Evolutionary conservation across 2,888 invertebrate species (phyloP), one percentile per base, ranked within the genome.

Genomic region (Nomada goodeniana): DNA sequence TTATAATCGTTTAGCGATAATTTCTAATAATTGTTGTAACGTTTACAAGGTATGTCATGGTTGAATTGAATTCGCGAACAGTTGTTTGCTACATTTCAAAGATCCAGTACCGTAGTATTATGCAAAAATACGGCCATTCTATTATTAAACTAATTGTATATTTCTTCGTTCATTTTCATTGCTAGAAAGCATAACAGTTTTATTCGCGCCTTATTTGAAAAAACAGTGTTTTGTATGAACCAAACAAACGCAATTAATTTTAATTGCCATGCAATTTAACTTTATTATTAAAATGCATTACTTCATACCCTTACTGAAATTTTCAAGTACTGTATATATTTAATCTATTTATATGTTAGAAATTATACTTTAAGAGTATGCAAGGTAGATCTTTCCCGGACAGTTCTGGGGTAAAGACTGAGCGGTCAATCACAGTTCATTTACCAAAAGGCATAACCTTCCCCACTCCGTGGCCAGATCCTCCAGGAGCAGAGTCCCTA

Each of bases 1-100:
- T 42, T 7, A 42, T 47, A 63, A 63, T 63, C 44, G 44, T 63
- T 47, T 63, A 18, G 11, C 20, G 23, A 47, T 63, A 44, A 63
- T 15, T 47, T 63, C 20, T 7, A 26, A 23, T 29, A 50, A 65
- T 26, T 15, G 50, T 5, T 18, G 50, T 13, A 13, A 50, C 4
- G 4, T 18, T 50, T 50, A 18, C 5, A 13, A 50, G 5, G 50
- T 18, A n/a, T 18, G 7, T 4, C n/a, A 9, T 23, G 11, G 63
- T 15, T 18, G 13, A 18, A 5, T 18, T 50, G 18, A 50, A 50
- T 50, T 50, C 15, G 15, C 50, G 7, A 15, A 50, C 50, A 18
- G 13, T 1, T 18, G 18, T 50, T 18, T 18, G 50, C 15, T 18
- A 7, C 5, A 50, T 18, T 50, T 18, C 18, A 13, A 18, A 0